These are phyloP conservation scores for Danionella dracula DNA, from an alignment of 2,797 vertebrate genomes.

Conservation along the genomic window DNA sequence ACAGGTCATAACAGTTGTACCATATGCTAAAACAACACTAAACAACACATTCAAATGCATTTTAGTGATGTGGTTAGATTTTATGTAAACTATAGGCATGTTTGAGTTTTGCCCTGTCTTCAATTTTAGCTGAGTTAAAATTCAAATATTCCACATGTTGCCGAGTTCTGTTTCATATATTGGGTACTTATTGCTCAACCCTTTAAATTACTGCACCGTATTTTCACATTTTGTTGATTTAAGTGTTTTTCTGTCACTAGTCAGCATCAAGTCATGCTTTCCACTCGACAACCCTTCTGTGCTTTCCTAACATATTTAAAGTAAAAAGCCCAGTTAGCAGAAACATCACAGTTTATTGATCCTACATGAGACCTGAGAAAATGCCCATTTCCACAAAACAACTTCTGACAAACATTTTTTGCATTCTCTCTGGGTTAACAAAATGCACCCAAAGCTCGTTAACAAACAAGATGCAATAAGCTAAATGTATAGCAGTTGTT, in stretches of 20 bases:
- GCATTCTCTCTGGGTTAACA: background rate
- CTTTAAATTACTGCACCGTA: background rate
- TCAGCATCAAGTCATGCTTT: constrained; percentile 1
- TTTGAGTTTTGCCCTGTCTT: no score
- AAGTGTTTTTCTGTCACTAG: background rate
- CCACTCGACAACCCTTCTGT: background rate
- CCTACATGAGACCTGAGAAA: background rate
- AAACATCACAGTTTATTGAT: constrained; percentile 15
- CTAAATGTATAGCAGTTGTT: background rate
- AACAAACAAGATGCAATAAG: background rate
- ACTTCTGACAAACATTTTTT: background rate
- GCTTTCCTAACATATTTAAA: background rate
- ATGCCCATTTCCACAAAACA: constrained; percentile 13
- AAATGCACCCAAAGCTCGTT: background rate
- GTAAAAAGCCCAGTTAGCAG: background rate
- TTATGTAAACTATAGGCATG: no score
- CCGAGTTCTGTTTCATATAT: no score
- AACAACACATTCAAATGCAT: no score
- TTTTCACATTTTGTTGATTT: constrained; percentile 1
- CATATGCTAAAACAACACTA: no score
- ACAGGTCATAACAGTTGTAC: no score
- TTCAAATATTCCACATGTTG: no score
- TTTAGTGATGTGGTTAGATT: no score
- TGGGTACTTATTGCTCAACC: background rate
- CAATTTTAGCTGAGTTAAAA: no score